Conservation (phyloP, 2,797 vertebrate species). For the Falco peregrinus region DNA sequence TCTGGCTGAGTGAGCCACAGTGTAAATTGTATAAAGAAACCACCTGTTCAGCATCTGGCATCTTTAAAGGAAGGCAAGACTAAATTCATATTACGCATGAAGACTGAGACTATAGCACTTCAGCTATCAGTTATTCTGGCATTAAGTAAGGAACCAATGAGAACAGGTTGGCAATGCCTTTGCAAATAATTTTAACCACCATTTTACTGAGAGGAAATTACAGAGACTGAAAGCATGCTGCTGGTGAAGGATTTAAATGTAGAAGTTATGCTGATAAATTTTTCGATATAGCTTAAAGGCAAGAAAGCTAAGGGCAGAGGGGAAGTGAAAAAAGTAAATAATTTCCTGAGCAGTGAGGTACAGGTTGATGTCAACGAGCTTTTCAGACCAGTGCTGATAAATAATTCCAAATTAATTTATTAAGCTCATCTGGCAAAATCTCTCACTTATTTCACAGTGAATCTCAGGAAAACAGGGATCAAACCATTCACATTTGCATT, state of each 20-base stretch:
- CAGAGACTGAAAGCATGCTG: slow-evolving; percentile 34
- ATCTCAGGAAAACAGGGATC: not conserved
- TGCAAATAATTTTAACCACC: slow-evolving; percentile 12
- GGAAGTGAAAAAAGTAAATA: not conserved
- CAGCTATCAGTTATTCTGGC: slow-evolving; percentile 4
- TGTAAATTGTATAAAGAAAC: not conserved
- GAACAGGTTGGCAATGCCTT: not conserved
- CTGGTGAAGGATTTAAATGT: not conserved
- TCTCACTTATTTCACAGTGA: not conserved
- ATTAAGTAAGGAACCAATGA: slow-evolving; percentile 9
- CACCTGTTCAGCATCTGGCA: slow-evolving; percentile 22
- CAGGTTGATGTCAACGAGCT: not conserved
- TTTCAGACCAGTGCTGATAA: not conserved
- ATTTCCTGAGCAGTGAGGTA: not conserved
- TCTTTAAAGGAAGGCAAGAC: not conserved
- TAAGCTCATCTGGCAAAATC: not conserved
- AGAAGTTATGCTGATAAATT: slow-evolving; percentile 3
- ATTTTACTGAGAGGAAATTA: slow-evolving; percentile 45
- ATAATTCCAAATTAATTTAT: not conserved
- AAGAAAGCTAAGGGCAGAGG: not conserved
- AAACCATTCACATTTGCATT: not conserved
- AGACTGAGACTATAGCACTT: slow-evolving; percentile 10
- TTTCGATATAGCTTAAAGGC: not conserved
- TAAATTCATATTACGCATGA: not conserved
- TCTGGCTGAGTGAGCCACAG: not conserved